phyloP scores from a whole-genome alignment of 2,888 invertebrate species.

The Drosophila mimica region DNA sequence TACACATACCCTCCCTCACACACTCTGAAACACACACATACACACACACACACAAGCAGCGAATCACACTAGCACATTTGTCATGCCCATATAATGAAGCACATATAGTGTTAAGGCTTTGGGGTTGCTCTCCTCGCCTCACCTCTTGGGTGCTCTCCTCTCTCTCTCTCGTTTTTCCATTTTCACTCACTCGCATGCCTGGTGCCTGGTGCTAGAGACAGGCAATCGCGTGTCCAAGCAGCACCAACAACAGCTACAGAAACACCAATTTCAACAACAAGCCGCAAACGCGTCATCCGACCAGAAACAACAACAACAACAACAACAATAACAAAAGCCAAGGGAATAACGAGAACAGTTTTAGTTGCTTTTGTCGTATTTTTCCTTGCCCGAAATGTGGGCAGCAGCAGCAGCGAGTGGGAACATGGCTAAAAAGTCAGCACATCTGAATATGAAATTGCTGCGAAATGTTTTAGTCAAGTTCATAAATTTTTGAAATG shows the following conservation, averaged over 20 bases:
- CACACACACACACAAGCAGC: constrained; percentile 22
- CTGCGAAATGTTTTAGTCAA: not conserved
- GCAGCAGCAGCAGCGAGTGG: not conserved
- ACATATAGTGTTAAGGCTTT: constrained; percentile 50
- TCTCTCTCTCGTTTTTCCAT: constrained; percentile 4
- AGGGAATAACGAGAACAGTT: constrained; percentile 37
- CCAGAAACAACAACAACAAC: constrained; percentile 15
- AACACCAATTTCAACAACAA: constrained; percentile 38
- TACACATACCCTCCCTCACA: constrained; percentile 4
- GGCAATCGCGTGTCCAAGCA: constrained; percentile 63
- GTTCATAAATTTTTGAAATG: constrained; percentile 3
- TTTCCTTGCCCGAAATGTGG: constrained; percentile 1
- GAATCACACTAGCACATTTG: constrained; percentile 56
- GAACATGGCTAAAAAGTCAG: constrained; percentile 1
- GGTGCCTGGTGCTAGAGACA: constrained; percentile 29
- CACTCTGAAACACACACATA: constrained; percentile 14
- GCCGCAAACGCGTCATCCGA: constrained; percentile 46
- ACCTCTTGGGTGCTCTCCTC: not conserved
- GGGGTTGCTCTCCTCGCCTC: constrained; percentile 51
- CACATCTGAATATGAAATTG: constrained; percentile 3
- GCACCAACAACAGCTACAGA: constrained; percentile 23
- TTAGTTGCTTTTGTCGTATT: constrained; percentile 30
- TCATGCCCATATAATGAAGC: constrained; percentile 71
- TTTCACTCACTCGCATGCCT: not conserved
- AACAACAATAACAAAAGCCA: constrained; percentile 14